Evolutionary conservation across 64 coral and sea anemone genomes (phyloP), one percentile per base, ranked within the genome.

Genomic region (Montipora efflorescens): DNA sequence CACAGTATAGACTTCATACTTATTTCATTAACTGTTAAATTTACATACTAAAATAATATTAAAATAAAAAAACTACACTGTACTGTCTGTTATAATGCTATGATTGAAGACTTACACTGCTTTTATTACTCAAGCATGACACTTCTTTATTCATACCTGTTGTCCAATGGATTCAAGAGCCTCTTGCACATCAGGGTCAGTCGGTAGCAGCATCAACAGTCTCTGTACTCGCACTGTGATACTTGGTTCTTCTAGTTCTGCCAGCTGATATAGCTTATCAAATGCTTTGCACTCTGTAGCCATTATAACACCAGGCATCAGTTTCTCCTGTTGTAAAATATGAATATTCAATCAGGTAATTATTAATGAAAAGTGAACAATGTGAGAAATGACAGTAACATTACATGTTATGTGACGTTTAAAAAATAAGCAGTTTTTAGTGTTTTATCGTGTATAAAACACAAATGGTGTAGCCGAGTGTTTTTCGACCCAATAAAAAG

Each of bases 221-320:
- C 91, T 95, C 43, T 98, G 96, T 8, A 98, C 94, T 69, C 88
- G 96, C 5, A 88, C 84, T n/a, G 96, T 98, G 49, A 98, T 98
- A 73, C 84, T 93, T 2, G 96, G 96, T 93, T 98, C 96, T 87
- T 98, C 96, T 15, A 98, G 53, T 78, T 98, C 94, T 8, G 96
- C 80, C 44, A 98, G 74, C 22, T 98, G 96, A 57, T 98, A 98
- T 36, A 98, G 48, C 76, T 98, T 98, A 85, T 98, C 94, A 98
- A 98, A 98, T 8, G 96, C 96, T 93, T 94, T 98, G 47, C 96
- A 98, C 15, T 98, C 96, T 47, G 94, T 98, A 0, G 80, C 90
- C 96, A 98, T 98, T 36, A 98, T 95, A 67, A 95, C 96, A 90
- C 96, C 96, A 18, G 96, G 96, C 93, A 98, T 98, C 48, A 98